Conservation (phyloP, 2,797 vertebrate species). For the Anisognathus igniventris region DNA sequence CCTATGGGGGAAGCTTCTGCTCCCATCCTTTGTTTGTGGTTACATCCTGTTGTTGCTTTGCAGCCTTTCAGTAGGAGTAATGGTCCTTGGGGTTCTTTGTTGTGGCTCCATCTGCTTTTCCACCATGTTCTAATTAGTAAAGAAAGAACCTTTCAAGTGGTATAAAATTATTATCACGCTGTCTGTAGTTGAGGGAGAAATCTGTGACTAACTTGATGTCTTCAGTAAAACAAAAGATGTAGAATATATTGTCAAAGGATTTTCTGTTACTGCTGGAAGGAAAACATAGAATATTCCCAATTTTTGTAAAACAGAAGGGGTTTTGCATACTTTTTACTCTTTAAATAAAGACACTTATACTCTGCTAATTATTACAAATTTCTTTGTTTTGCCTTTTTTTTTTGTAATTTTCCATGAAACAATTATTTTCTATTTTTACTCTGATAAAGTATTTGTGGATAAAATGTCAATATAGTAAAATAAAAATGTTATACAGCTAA, state of each 20-base stretch:
- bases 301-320: slow-evolving; percentile 74
- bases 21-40: slow-evolving; percentile 10
- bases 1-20: neutral
- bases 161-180: slow-evolving; percentile 44
- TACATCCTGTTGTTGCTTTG: neutral
- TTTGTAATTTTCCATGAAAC: slow-evolving; percentile 78
- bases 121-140: slow-evolving; percentile 44
- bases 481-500: slow-evolving; percentile 72
- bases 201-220: slow-evolving; percentile 70
- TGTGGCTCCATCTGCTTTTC: neutral
- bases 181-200: slow-evolving; percentile 32
- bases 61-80: neutral
- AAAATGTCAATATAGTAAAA: slow-evolving; percentile 80
- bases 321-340: slow-evolving; percentile 82
- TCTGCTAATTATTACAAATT: slow-evolving; percentile 75
- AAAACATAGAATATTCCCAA: slow-evolving; percentile 59
- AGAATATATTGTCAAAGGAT: slow-evolving; percentile 63
- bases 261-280: slow-evolving; percentile 66
- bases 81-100: slow-evolving; percentile 31
- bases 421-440: slow-evolving; percentile 81
- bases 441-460: slow-evolving; percentile 79
- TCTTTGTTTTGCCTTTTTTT: slow-evolving; percentile 56
- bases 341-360: slow-evolving; percentile 78
- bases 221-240: slow-evolving; percentile 62
- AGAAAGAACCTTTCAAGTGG: slow-evolving; percentile 42